Evolutionary conservation across 1,140 invertebrate species (phyloP).

Genomic region (Dreissena rostriformis): DNA sequence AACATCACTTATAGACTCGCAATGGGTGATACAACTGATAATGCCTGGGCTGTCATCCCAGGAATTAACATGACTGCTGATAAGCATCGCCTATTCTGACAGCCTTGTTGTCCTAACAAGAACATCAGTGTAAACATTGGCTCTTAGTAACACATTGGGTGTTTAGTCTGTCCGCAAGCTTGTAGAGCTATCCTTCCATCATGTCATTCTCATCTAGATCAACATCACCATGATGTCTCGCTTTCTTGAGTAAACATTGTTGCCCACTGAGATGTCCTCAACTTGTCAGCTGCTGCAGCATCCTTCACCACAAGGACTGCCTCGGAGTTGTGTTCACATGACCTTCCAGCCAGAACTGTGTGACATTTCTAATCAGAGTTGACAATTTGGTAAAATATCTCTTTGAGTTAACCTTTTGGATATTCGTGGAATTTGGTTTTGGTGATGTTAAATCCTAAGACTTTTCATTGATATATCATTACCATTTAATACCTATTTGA

Average conservation of each 20-base stretch:
- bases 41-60: conserved; percentile 5
- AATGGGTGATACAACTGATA: neutral
- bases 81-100: neutral
- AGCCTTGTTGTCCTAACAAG: neutral
- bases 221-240: neutral
- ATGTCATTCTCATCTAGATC: neutral
- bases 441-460: no score
- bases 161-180: neutral
- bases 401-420: no score
- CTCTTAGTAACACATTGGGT: neutral
- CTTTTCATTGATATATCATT: no score
- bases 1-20: neutral
- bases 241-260: neutral
- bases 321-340: no score
- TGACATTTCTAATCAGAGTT: no score
- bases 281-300: neutral
- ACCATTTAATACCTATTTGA: no score
- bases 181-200: neutral
- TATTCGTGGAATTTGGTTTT: no score
- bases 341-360: no score
- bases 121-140: neutral
- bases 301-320: neutral
- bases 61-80: neutral
- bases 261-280: neutral
- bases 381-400: no score